Evolutionary conservation across 2,113 vertebrate species (phyloP).

Genomic region (Cricetomys ansorgei): DNA sequence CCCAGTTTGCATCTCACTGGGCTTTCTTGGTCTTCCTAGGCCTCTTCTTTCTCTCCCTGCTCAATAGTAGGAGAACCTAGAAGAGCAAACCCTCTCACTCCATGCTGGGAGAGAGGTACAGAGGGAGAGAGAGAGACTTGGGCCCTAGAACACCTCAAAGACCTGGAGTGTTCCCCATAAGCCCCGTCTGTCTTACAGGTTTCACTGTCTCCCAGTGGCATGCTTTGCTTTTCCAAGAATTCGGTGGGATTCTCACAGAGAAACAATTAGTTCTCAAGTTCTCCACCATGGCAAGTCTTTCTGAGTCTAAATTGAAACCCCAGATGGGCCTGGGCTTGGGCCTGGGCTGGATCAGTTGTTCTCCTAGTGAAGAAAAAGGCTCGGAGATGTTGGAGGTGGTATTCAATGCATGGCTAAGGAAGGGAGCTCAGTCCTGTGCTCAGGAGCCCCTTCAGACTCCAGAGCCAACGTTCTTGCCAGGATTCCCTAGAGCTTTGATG

Average conservation of each 20-base stretch:
- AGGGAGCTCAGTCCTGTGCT: background rate
- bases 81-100: background rate
- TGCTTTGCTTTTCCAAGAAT: background rate
- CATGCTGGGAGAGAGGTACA: background rate
- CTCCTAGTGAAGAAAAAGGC: background rate
- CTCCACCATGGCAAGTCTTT: background rate
- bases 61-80: background rate
- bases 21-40: background rate
- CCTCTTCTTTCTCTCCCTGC: background rate
- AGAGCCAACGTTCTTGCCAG: background rate
- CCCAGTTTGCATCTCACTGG: background rate
- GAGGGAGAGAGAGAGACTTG: too few species aligned
- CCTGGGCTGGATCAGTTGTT: background rate
- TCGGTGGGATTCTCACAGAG: background rate
- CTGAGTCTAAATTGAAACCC: background rate
- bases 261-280: background rate
- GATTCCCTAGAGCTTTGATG: background rate
- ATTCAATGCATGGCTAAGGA: rapidly evolving
- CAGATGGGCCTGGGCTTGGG: background rate
- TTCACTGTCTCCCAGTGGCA: background rate
- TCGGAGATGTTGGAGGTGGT: background rate
- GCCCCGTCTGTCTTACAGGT: background rate
- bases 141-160: too few species aligned
- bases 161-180: background rate
- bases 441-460: background rate